These are phyloP conservation scores for Bathynomus jamesi DNA, from an alignment of 1,140 invertebrate species.

Conservation along the genomic window DNA sequence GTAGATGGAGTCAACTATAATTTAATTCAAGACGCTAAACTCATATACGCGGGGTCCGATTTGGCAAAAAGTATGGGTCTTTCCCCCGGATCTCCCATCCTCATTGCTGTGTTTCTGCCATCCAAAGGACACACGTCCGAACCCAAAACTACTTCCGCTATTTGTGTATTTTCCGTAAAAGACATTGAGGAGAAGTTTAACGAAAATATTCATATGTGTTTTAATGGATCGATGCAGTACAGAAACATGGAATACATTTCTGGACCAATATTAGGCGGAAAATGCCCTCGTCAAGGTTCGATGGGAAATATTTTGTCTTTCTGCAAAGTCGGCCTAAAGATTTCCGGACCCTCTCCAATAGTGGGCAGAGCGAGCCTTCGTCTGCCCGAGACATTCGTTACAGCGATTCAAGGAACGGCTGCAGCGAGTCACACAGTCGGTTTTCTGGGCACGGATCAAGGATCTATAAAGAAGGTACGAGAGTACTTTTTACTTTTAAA, in stretches of 20 bases:
- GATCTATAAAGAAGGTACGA: slow-evolving; percentile 66
- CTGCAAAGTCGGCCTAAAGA: slow-evolving; percentile 83
- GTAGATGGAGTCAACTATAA: slow-evolving; percentile 60
- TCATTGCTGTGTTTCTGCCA: slow-evolving; percentile 76
- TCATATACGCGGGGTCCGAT: slow-evolving; percentile 68
- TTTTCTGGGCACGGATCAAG: slow-evolving; percentile 75
- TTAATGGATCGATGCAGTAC: slow-evolving; percentile 83
- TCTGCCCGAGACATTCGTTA: slow-evolving; percentile 50
- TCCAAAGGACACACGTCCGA: slow-evolving; percentile 72
- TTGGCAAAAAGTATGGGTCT: slow-evolving; percentile 71
- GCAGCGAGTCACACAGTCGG: slow-evolving; percentile 83
- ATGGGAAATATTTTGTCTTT: slow-evolving; percentile 85
- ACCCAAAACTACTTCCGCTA: slow-evolving; percentile 63
- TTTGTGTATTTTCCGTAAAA: slow-evolving; percentile 63
- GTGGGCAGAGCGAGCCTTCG: slow-evolving; percentile 60
- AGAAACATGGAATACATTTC: slow-evolving; percentile 89
- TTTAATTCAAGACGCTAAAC: slow-evolving; percentile 80
- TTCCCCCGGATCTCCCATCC: slow-evolving; percentile 61
- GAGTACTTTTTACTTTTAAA: background rate
- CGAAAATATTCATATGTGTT: slow-evolving; percentile 94
- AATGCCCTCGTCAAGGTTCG: slow-evolving; percentile 62
- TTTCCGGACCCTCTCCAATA: slow-evolving; percentile 78
- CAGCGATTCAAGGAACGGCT: slow-evolving; percentile 64
- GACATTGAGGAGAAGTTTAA: slow-evolving; percentile 88
- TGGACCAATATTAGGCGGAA: slow-evolving; percentile 77